phyloP scores from a whole-genome alignment of 2,113 vertebrate species.

The Microtus ochrogaster region DNA sequence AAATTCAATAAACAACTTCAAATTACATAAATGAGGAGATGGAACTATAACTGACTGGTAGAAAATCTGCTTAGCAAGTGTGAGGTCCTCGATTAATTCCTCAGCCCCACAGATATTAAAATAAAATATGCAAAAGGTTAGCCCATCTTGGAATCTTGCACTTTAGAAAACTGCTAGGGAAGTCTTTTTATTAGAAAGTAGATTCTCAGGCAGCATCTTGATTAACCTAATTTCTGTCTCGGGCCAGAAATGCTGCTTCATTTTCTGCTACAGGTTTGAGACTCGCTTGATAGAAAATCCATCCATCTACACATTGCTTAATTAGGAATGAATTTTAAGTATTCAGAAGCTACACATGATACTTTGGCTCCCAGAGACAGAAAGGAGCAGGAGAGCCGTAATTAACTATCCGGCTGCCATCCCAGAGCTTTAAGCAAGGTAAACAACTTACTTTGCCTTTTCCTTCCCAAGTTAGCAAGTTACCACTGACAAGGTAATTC shows the following conservation, averaged over 20 bases:
- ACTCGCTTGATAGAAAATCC: conserved; percentile 36
- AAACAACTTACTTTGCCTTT: background rate
- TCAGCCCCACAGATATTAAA: background rate
- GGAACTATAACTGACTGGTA: background rate
- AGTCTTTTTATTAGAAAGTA: conserved; percentile 48
- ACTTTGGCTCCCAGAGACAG: conserved; percentile 35
- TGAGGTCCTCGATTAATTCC: background rate
- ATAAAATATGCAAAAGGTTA: background rate
- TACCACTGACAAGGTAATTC: conserved; percentile 58
- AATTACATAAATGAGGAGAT: background rate
- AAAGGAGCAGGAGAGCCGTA: background rate
- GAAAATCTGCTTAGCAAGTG: background rate
- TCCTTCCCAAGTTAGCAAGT: conserved; percentile 11
- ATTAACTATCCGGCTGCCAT: conserved; percentile 5
- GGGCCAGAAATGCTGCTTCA: background rate
- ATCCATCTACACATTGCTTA: conserved; percentile 42
- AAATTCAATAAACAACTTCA: conserved; percentile 22
- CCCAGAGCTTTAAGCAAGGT: conserved; percentile 28
- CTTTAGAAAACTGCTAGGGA: conserved; percentile 68
- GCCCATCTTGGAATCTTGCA: background rate
- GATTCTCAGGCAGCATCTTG: conserved; percentile 30
- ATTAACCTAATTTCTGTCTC: conserved; percentile 28
- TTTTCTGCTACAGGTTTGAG: conserved; percentile 28
- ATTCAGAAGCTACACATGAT: background rate
- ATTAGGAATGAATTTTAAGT: conserved; percentile 63